Base-by-base conservation (phyloP, 2,888 invertebrate genomes). In the Eristalis tenax region DNA sequence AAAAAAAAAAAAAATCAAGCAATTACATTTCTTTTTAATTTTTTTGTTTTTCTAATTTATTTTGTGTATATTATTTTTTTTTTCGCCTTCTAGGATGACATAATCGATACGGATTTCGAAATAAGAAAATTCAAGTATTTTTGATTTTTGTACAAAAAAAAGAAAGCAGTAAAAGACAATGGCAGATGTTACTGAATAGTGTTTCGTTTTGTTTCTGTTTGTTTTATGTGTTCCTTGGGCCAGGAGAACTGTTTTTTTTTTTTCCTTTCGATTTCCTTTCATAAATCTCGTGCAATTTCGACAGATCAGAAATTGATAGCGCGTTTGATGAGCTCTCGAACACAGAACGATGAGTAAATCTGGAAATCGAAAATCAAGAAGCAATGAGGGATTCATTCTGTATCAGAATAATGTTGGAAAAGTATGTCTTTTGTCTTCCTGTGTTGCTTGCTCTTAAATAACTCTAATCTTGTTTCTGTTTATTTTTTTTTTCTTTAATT, bases 331-430 rank as follows among this genome's bases (percentile, higher is more conserved):
- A 50, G 50, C 66, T 68, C 22, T 56, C 59, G 35, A 23, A 43
- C 38, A 57, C 15, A 64, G 26, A 83, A 76, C 18, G 15, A 87
- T 87, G 87, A 87, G 80, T 35, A 87, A 87, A 73, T 79, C 79
- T n/a, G 83, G 83, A 69, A 87, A 83, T 80, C 89, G 89, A 82
- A 89, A 89, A 40, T 88, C 89, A 74, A 90, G 89, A 73, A 90
- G 89, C 89, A 90, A 90, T 88, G 90, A 90, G 87, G 90, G 90
- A 83, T 89, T 90, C 83, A 89, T 90, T 71, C 56, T 87, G 71
- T 87, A 80, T 87, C 87, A 87, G 76, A 87, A 87, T 83, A 87
- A 87, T 83, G 83, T 83, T 80, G 87, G 87, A 87, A 87, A 87
- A 83, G 87, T 87, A 83, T 71, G 87, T 83, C 15, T 10, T 35